Base-by-base conservation (phyloP, 2,888 invertebrate genomes). In the Ptycholaimellus sp. region DNA sequence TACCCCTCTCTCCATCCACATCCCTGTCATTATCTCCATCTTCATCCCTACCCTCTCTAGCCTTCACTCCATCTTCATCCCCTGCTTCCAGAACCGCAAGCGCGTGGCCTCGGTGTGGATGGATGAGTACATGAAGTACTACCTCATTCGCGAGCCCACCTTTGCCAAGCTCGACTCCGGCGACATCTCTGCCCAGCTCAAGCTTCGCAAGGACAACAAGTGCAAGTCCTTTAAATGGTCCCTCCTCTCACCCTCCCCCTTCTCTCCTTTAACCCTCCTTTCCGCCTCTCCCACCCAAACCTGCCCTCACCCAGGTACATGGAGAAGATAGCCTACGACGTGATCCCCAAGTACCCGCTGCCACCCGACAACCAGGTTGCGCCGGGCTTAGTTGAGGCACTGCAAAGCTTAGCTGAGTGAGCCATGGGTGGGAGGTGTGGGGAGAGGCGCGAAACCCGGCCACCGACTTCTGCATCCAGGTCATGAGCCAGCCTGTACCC, bases 101-200 rank as follows among this genome's bases (percentile, higher is more conserved):
- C 51, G 66, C 33, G 93, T 96, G 0, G 83, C 93, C 39, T 93
- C 93, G 60, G 90, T 90, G 0, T 96, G 96, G 96, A 83, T 96
- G 57, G 93, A 90, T 17, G 82, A 83, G 47, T 80, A 82, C 59
- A 85, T 83, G 50, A 79, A 90, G 59, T 93, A 74, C 57, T 96
- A 93, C 63, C 93, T 93, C 58, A 90, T 87, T 0, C 68, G 93
- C 38, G 82, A 83, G 54, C 83, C 83, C 0, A 65, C 80, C 57
- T 83, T 82, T 0, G 65, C 73, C 32, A 74, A 72, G 47, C 63
- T 81, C 39, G 81, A 83, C 52, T 76, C 77, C 71, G 82, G 82
- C 1, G 57, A 61, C 41, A 52, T 65, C 25, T 68, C 67, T 1
- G 73, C 78, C 13, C 87, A 85, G 53, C 57, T 80, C 19, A 71